These are phyloP conservation scores for Aphaenogaster ashmeadi DNA, from an alignment of 1,140 invertebrate species.

Conservation along the genomic window DNA sequence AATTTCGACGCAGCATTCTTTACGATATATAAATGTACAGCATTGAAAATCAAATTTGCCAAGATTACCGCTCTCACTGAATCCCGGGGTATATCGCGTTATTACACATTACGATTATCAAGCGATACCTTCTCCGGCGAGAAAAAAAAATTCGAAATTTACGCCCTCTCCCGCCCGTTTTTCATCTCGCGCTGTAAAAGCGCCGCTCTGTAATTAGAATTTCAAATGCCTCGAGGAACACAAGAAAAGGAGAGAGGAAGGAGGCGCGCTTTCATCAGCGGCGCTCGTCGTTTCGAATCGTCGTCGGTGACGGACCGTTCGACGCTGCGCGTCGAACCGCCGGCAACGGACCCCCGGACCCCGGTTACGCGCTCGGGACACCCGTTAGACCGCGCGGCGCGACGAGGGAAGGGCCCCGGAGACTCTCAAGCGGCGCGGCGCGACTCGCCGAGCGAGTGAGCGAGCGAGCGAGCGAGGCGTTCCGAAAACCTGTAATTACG, in stretches of 20 bases:
- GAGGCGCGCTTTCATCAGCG: conserved; percentile 18
- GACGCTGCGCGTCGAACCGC: not conserved
- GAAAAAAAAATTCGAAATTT: not conserved
- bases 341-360: conserved; percentile 28
- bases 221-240: not conserved
- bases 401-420: conserved; percentile 74
- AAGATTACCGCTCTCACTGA: not conserved
- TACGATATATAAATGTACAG: not conserved
- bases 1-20: not conserved
- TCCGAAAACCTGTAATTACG: conserved; percentile 87
- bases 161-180: not conserved
- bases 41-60: not conserved
- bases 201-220: conserved; percentile 53
- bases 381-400: conserved; percentile 73
- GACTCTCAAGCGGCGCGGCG: conserved; percentile 74
- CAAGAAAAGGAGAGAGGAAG: not conserved
- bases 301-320: not conserved
- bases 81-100: not conserved
- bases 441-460: conserved; percentile 76
- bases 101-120: conserved; percentile 8
- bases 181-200: conserved; percentile 40
- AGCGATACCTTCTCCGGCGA: not conserved
- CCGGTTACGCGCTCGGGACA: conserved; percentile 62
- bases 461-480: conserved; percentile 80
- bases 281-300: not conserved